phyloP scores from a whole-genome alignment of 2,888 invertebrate species.

The Sphaerophoria rueppellii region DNA sequence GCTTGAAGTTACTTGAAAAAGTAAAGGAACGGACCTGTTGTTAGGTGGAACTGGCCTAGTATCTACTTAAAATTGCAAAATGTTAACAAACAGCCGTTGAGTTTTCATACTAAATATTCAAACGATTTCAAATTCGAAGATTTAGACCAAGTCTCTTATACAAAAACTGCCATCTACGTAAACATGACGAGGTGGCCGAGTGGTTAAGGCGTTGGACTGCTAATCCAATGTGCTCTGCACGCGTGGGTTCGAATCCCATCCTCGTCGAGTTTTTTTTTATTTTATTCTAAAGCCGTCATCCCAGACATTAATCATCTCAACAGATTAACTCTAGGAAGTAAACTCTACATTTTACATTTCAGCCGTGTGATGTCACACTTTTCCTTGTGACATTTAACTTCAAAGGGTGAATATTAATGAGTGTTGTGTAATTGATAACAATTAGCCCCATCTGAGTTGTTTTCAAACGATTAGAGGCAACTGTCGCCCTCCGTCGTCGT shows the following conservation, averaged over 20 bases:
- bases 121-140: neutral
- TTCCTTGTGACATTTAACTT: neutral
- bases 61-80: no score
- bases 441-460: neutral
- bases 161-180: conserved; percentile 13
- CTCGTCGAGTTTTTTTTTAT: conserved; percentile 57
- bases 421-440: conserved; percentile 30
- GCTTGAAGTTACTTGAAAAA: no score
- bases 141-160: neutral
- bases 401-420: neutral
- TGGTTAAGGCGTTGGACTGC: conserved; percentile 74
- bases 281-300: neutral
- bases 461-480: no score
- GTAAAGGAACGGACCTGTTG: no score
- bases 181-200: conserved; percentile 71
- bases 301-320: neutral
- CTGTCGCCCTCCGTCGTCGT: no score
- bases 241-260: conserved; percentile 74
- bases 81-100: no score
- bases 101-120: no score
- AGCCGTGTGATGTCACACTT: neutral
- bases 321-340: neutral
- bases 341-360: neutral
- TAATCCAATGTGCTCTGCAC: conserved; percentile 74
- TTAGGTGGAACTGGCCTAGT: no score